Base-by-base conservation (phyloP, 2,888 invertebrate species). In the Amphipoea oculea region DNA sequence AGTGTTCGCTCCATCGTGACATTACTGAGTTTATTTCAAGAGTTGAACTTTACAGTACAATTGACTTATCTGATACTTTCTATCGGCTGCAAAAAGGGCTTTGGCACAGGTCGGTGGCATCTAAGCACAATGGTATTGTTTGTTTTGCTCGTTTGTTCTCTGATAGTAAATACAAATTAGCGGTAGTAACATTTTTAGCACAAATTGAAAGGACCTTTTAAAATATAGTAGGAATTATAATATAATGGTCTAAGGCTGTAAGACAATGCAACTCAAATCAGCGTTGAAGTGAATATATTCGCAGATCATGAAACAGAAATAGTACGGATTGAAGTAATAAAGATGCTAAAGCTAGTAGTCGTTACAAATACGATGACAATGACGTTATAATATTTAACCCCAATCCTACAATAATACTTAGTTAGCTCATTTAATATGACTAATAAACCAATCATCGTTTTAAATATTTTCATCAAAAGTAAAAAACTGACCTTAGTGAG, bases 21-120 rank as follows among this genome's bases (percentile, higher is more conserved):
- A 94, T 94, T 94, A 93, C 81, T 90, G 86, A 76, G 89, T 91
- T 93, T 95, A 95, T 95, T 95, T 95, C 92, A 91, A 94, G 94
- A 92, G 88, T 66, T 94, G 94, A 94, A 93, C 94, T 94, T 94
- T 94, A 90, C 91, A 93, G 94, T 88, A 89, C 90, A 90, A 87
- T 88, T 92, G 92, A 90, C 92, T 85, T 92, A 94, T 94, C 93
- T 87, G 78, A 83, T 89, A 90, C 92, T 92, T 93, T 91, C 92
- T 89, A 94, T 93, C 93, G 86, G 71, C 76, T 86, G 80, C 76
- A 75, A 81, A 72, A 88, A 89, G 83, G 85, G 86, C 86, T 83
- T 29, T 54, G 80, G 81, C 75, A 75, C 76, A 85, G 89, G 85
- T 86, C 78, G 77, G 68, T 76, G 75, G 77, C 80, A 74, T 87